Evolutionary conservation across 2,797 vertebrate genomes (phyloP).

Genomic region (Vespertilio murinus): DNA sequence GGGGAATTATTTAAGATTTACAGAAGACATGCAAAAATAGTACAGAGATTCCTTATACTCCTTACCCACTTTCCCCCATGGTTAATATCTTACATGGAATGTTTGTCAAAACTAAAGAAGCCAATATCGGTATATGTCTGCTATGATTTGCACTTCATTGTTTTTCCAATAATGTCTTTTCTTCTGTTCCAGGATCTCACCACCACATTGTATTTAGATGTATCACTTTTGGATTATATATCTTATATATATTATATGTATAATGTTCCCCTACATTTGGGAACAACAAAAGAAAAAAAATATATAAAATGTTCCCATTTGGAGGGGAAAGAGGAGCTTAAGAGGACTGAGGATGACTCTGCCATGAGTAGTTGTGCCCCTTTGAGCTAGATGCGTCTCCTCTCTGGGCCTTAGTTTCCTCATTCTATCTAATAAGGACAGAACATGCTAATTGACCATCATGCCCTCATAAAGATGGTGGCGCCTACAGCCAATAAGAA

Average conservation of each 20-base stretch:
- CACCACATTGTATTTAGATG: background rate
- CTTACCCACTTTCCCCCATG: background rate
- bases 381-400: background rate
- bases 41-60: background rate
- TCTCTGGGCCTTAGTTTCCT: background rate
- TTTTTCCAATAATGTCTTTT: conserved; percentile 9
- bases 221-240: background rate
- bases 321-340: background rate
- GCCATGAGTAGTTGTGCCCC: background rate
- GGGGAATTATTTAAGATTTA: conserved; percentile 41
- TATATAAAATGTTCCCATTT: background rate
- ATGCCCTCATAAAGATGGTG: too few species aligned
- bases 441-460: too few species aligned
- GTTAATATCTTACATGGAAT: background rate
- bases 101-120: conserved; percentile 54
- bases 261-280: background rate
- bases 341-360: background rate
- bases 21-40: background rate
- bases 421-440: too few species aligned
- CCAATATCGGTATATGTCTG: background rate
- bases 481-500: too few species aligned
- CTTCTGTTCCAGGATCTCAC: background rate
- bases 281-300: background rate
- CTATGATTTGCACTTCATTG: background rate
- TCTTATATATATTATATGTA: background rate